Percentiles rank a stretch among this genome's conserved stretches.
Evolutionary conservation across 2,113 vertebrate genomes (phyloP).

Genomic region (Centropus unirufus): DNA sequence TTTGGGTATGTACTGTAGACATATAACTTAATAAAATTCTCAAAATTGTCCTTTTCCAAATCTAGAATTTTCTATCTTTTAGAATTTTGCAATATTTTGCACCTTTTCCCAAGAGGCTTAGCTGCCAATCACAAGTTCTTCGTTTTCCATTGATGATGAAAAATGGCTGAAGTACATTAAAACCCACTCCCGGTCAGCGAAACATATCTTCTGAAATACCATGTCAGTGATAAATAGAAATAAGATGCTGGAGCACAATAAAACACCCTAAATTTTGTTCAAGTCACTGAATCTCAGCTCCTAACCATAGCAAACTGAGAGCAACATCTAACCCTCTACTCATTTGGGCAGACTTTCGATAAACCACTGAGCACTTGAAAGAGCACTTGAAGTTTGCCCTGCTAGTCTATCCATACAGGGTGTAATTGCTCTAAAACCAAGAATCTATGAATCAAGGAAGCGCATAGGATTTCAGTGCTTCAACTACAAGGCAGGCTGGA

Average conservation of each 20-base stretch:
- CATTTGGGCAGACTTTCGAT: neutral
- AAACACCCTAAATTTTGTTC: neutral
- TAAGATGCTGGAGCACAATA: neutral
- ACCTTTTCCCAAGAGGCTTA: neutral
- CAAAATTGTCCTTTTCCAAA: neutral
- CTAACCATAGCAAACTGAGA: neutral
- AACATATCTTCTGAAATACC: neutral
- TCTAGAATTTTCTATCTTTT: neutral
- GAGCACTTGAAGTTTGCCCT: neutral
- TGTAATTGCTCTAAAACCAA: neutral
- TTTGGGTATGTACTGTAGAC: neutral
- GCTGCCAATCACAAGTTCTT: neutral
- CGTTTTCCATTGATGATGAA: neutral
- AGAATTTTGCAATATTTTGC: neutral
- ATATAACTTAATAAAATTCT: neutral
- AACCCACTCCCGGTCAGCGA: neutral
- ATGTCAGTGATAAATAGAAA: neutral
- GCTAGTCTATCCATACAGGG: neutral
- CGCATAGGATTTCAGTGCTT: neutral
- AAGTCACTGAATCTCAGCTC: neutral
- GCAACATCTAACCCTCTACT: neutral
- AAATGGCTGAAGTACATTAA: no score
- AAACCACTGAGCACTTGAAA: neutral
- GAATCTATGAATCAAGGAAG: neutral
- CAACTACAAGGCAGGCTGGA: neutral